Percentiles rank a stretch among this genome's conserved stretches.
Evolutionary conservation across 2,113 vertebrate genomes (phyloP).

Genomic region (Vireo altiloquus): DNA sequence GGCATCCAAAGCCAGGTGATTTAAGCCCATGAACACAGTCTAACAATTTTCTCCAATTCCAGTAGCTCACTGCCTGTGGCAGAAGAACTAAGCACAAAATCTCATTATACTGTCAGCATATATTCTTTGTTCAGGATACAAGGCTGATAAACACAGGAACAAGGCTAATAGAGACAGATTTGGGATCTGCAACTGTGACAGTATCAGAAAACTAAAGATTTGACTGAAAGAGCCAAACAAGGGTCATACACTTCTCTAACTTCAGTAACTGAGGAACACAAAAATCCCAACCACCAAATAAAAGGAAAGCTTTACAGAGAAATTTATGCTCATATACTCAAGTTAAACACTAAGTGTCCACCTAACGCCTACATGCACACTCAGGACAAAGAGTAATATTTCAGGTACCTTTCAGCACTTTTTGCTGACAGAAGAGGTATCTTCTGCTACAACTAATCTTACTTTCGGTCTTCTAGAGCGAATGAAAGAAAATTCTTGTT

Average conservation of each 20-base stretch:
- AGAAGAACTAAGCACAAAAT: not conserved
- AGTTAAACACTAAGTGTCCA: not conserved
- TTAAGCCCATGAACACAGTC: not conserved
- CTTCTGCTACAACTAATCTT: not conserved
- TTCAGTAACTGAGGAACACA: not conserved
- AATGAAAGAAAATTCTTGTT: not conserved
- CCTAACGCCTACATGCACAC: accelerated
- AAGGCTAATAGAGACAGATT: not conserved
- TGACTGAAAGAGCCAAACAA: not conserved
- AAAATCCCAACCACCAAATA: not conserved
- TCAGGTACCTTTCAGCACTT: not conserved
- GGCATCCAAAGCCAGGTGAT: not conserved
- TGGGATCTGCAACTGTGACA: not conserved
- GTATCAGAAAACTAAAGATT: not conserved
- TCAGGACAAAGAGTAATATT: not conserved
- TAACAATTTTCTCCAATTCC: not conserved
- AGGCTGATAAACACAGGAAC: not conserved
- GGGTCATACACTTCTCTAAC: not conserved
- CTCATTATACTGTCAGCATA: not conserved
- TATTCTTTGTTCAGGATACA: not conserved
- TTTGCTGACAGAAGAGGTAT: not conserved
- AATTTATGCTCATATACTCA: not conserved
- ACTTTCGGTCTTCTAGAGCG: not conserved
- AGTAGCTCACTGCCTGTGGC: not conserved
- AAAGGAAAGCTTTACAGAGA: not conserved